Evolutionary conservation across 2,888 invertebrate genomes (phyloP).

Genomic region (Gandaritis pyraliata): DNA sequence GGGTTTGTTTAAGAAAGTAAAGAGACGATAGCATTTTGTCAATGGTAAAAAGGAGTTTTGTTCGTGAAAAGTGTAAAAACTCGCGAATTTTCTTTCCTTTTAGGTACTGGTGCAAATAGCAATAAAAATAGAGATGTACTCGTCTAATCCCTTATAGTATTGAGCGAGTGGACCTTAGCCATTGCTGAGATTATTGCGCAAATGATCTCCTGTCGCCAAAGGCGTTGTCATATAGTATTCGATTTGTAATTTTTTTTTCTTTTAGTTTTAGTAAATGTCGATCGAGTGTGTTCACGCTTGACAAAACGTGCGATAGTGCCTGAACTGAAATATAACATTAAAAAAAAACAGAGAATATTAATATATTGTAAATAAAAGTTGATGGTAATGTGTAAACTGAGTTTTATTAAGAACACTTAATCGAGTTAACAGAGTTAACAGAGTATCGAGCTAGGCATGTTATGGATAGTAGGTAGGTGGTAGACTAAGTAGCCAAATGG

Average conservation of each 20-base stretch:
- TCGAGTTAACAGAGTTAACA: too few species aligned
- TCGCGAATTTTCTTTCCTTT: neutral
- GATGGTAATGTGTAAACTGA: conserved; percentile 55
- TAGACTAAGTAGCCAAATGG: too few species aligned
- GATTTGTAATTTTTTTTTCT: conserved; percentile 37
- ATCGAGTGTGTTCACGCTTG: conserved; percentile 62
- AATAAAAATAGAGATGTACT: conserved; percentile 6
- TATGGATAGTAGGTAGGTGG: too few species aligned
- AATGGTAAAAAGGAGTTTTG: neutral
- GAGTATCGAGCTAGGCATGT: too few species aligned
- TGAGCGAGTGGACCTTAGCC: conserved; percentile 23
- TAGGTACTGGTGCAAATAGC: conserved; percentile 1
- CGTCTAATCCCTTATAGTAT: neutral
- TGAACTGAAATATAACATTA: conserved; percentile 64
- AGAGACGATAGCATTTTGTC: neutral
- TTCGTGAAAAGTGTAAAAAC: neutral
- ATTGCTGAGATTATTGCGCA: conserved; percentile 68
- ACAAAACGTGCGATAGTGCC: conserved; percentile 68
- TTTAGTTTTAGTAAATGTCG: conserved; percentile 62
- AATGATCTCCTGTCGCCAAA: conserved; percentile 71
- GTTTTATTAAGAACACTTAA: conserved; percentile 45
- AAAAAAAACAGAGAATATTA: conserved; percentile 77
- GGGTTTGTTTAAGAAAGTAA: neutral
- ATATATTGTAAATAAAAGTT: conserved; percentile 83
- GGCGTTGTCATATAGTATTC: conserved; percentile 65